Evolutionary conservation across 2,797 vertebrate species (phyloP), one percentile per base, ranked within the genome.

Genomic region (Tauraco hartlaubi): DNA sequence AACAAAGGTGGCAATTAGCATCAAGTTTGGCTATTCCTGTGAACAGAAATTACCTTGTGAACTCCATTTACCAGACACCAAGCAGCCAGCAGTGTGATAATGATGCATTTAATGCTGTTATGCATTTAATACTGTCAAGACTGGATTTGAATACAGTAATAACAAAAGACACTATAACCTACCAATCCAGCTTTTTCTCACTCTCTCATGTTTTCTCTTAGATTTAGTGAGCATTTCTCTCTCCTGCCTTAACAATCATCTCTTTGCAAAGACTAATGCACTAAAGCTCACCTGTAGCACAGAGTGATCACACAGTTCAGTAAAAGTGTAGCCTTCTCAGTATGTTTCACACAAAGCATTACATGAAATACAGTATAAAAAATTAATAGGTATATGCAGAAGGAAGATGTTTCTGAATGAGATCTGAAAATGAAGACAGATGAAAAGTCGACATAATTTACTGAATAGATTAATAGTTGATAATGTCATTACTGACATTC

Each of bases 1-100:
- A 88, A 91, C 87, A 54, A 92, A 88, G 44, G n/a, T 81, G 79
- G 79, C 73, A 78, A 84, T 79, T 88, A 82, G 63, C 71, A 90
- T 79, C 59, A 58, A 90, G 54, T 94, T 92, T 66, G 89, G 55
- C n/a, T 80, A 12, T 55, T 92, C 15, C 51, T 56, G 39, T 7
- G 61, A 80, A 69, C 43, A 84, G 66, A 54, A 88, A 75, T 89
- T 94, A 85, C 46, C n/a, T 78, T 20, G 29, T 35, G 61, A 86
- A 77, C 41, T 73, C 49, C 15, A 61, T 83, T 94, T 84, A 80
- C 31, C 69, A 73, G 63, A 12, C 26, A 48, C 25, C 55, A 69
- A 75, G 55, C 64, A 92, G 75, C n/a, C 55, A 84, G 69, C 55
- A 81, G 58, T 11, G 77, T 51, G 33, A 81, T 66, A 86, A 41